Evolutionary conservation across 2,113 vertebrate genomes (phyloP), one percentile per base, ranked within the genome.

Genomic region (Upupa epops): DNA sequence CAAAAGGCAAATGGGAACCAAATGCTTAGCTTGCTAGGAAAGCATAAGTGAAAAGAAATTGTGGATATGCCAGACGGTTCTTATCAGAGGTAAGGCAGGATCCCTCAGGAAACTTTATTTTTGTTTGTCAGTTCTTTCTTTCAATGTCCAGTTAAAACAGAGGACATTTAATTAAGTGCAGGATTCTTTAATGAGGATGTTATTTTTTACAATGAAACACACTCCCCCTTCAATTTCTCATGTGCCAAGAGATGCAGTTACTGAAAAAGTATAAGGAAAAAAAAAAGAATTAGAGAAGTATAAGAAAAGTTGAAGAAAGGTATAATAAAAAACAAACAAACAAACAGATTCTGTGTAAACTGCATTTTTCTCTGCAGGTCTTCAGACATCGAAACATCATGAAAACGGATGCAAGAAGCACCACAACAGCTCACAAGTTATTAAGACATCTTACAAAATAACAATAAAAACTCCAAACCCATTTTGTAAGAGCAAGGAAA

Each of bases 81-180:
- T 69, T 93, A 89, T 93, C 89, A 93, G 82, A 93, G 40, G 48
- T 89, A 84, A 92, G 31, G 45, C 64, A 86, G 54, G 86, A 78
- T 86, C 81, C 72, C 68, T 85, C 59, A 83, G 78, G n/a, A 80
- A 73, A 48, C 58, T 94, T 86, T 92, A 89, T 92, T 96, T 95
- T 84, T 92, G 74, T 94, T 93, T 83, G 82, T 64, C 70, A 37
- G 84, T 80, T 92, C 90, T 82, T 91, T 86, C 61, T 83, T 90
- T 81, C 60, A 88, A 42, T 19, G 49, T 84, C 55, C 88, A 86
- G 86, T 76, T 96, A 92, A 92, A 90, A 89, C 72, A 93, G 36
- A 88, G 81, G 77, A 92, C 89, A 93, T 89, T 85, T 85, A 94
- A 94, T 95, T 94, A 95, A 94, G 63, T 81, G 61, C 66, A 90